Base-by-base conservation (phyloP, 2,113 vertebrate genomes). In the Sebastes fasciatus region DNA sequence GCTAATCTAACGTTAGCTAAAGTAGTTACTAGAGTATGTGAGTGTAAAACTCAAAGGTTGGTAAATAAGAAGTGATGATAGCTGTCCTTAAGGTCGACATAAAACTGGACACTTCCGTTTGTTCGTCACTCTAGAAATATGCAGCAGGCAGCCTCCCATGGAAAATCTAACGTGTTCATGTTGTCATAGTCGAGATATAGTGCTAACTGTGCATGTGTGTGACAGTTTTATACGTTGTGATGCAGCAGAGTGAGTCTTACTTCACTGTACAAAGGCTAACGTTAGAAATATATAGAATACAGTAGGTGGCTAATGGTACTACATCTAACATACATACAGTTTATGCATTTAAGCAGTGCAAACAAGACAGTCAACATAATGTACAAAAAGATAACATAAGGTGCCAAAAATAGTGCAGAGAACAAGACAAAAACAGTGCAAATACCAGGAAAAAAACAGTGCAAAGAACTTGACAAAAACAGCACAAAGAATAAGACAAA, bases 101-200 rank as follows among this genome's bases (percentile, higher is more conserved):
- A 7, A 8, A 69, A 14, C 34, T 49, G 60, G 12, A 26, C 8
- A 2, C 23, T 52, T 21, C 10, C 21, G 19, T 57, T 57, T 58
- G 5, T 11, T 68, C 8, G 46, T 71, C 65, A 49, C 34, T 77
- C 0, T 8, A 2, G 40, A 80, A 67, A 77, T 84, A 80, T 79
- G 61, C 43, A 69, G 61, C 43, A 69, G 68, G 17, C 46, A 40
- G 11, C 12, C 61, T 55, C 46, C 21, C 26, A 21, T 40, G 68
- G 70, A 78, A 80, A 77, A 49, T 63, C 13, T 68, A 75, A 67
- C 66, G 42, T 73, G 42, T 61, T 11, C 16, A 23, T 67, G 34
- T 46, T 6, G 58, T 58, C 0, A 34, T 34, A 34, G 34, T 34
- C 34, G 3, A 34, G 34, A 34, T 34, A 4, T 34, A 34, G 34